These are phyloP conservation scores for Tipula confusa DNA, from an alignment of 2,888 invertebrate species.

Conservation along the genomic window DNA sequence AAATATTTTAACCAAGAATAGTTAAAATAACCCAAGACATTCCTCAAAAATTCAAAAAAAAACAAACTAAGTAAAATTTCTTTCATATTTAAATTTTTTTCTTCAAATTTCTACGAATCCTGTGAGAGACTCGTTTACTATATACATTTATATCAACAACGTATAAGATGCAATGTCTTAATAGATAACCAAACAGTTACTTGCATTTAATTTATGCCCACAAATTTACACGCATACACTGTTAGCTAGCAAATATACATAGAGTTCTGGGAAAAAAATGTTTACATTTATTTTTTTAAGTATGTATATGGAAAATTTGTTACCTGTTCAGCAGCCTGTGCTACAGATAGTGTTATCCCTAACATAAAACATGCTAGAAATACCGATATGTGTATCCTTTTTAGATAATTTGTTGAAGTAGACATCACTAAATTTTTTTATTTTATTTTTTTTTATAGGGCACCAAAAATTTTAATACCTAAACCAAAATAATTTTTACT, in stretches of 20 bases:
- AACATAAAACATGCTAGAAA: slow-evolving; percentile 31
- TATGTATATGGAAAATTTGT: neutral
- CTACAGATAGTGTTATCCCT: slow-evolving; percentile 27
- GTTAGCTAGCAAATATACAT: neutral
- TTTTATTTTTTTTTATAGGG: neutral
- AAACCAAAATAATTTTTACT: neutral
- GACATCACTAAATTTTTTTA: slow-evolving; percentile 29
- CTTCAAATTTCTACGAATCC: neutral
- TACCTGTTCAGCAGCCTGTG: slow-evolving; percentile 31
- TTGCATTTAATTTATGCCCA: neutral
- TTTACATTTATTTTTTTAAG: neutral
- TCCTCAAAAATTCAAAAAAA: no score
- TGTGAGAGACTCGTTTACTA: neutral
- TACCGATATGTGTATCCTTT: slow-evolving; percentile 32
- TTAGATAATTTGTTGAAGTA: neutral
- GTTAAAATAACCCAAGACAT: neutral
- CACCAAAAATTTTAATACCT: slow-evolving; percentile 14
- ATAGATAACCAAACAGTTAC: neutral
- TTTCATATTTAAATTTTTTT: neutral
- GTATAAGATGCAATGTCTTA: neutral
- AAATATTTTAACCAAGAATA: neutral
- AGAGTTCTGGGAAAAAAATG: neutral
- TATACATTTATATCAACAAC: neutral
- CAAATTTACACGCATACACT: neutral
- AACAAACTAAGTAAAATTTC: neutral